Evolutionary conservation across 2,888 invertebrate species (phyloP).

Genomic region (Scelioninae gen. 2): DNA sequence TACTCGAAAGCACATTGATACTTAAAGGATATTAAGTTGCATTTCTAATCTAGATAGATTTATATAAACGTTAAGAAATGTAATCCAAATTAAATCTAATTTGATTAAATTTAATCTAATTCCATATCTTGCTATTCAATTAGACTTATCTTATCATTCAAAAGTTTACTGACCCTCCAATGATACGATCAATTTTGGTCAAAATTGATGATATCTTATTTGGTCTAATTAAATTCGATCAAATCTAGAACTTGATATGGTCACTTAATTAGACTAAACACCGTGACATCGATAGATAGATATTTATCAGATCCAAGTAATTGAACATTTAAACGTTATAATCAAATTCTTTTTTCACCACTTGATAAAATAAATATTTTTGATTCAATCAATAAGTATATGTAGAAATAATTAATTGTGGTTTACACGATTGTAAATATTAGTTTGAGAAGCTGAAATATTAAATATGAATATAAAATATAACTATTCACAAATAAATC

Average conservation of each 20-base stretch:
- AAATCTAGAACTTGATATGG: constrained; percentile 8
- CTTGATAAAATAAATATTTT: too few species aligned
- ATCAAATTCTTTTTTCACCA: too few species aligned
- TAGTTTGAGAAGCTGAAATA: too few species aligned
- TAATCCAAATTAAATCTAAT: neutral
- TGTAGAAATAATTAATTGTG: too few species aligned
- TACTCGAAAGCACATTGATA: neutral
- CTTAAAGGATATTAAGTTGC: neutral
- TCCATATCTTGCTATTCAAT: constrained; percentile 14
- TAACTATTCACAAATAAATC: too few species aligned
- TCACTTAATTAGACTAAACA: constrained; percentile 13
- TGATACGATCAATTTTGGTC: constrained; percentile 24
- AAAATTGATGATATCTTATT: constrained; percentile 24
- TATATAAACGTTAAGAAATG: constrained; percentile 1
- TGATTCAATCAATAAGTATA: too few species aligned
- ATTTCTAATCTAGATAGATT: neutral
- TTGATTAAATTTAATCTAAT: constrained; percentile 19
- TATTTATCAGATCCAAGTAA: constrained; percentile 13
- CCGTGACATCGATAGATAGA: neutral
- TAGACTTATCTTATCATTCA: constrained; percentile 16
- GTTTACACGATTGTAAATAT: too few species aligned
- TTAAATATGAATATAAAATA: too few species aligned
- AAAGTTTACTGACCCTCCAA: constrained; percentile 25
- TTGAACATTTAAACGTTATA: neutral
- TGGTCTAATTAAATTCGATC: constrained; percentile 25